Conservation (phyloP, 2,888 invertebrate species). For the Bellardia pandia region DNA sequence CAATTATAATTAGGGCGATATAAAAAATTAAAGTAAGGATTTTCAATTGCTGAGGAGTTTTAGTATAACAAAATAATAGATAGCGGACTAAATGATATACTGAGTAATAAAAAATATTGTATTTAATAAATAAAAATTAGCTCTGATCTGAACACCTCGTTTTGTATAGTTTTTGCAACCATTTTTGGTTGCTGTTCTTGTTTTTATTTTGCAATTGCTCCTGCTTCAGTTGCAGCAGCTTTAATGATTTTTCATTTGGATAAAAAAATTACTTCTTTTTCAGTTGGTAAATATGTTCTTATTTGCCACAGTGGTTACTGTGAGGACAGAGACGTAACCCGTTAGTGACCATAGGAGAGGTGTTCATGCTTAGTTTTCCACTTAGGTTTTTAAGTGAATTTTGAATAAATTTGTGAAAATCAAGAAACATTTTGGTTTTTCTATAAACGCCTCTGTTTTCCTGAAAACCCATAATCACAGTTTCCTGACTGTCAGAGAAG, state of each 20-base stretch:
- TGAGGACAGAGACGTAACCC: conserved; percentile 7
- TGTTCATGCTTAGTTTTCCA: too few species aligned
- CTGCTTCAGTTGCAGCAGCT: conserved; percentile 58
- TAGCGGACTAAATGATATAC: too few species aligned
- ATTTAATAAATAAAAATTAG: too few species aligned
- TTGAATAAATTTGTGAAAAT: too few species aligned
- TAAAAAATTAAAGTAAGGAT: too few species aligned
- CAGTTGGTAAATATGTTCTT: conserved; percentile 55
- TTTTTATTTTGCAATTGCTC: conserved; percentile 19
- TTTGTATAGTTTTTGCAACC: conserved; percentile 25
- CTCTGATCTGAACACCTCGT: too few species aligned
- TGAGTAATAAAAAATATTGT: too few species aligned
- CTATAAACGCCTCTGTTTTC: not conserved
- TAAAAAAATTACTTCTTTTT: conserved; percentile 19
- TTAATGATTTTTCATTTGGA: conserved; percentile 63
- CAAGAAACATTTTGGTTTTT: too few species aligned
- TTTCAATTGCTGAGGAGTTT: too few species aligned
- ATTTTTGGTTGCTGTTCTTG: conserved; percentile 32
- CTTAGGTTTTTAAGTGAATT: too few species aligned
- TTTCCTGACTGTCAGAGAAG: conserved; percentile 29
- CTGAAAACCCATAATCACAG: not conserved
- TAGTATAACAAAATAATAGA: too few species aligned
- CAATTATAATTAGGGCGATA: too few species aligned
- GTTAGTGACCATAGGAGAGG: not conserved
- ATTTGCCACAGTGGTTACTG: conserved; percentile 50